Evolutionary conservation across 53 echinoderm and acorn worm species (phyloP).

Genomic region (Pentamera pediparva): DNA sequence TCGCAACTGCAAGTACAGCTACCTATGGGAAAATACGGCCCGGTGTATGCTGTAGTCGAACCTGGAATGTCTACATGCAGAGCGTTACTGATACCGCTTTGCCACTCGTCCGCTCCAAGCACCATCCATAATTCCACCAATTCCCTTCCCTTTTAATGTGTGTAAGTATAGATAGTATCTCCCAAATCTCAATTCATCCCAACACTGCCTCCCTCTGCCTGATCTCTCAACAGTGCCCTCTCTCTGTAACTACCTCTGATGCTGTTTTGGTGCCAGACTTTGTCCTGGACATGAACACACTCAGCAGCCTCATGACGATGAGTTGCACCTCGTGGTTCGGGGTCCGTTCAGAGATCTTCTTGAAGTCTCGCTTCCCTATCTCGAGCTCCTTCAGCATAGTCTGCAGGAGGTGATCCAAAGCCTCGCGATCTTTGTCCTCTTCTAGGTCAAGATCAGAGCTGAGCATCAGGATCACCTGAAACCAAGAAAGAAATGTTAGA

Average conservation of each 20-base stretch:
- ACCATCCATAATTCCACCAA: too few relatives aligned
- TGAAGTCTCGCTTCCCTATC: constrained; percentile 68
- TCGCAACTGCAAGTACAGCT: too few relatives aligned
- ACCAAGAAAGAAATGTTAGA: neutral
- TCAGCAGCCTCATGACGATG: constrained; percentile 94
- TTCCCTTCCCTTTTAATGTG: too few relatives aligned
- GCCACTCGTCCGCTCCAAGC: too few relatives aligned
- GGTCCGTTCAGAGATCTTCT: constrained; percentile 73
- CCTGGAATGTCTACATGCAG: too few relatives aligned
- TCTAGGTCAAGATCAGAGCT: constrained; percentile 91
- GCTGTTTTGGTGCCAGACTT: constrained; percentile 96
- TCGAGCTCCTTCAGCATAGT: constrained; percentile 71
- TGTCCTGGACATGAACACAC: constrained; percentile 98
- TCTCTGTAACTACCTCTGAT: constrained; percentile 92
- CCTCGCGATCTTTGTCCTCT: constrained; percentile 70
- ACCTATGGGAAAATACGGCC: too few relatives aligned
- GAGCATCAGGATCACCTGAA: constrained; percentile 87
- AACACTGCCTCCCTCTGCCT: too few relatives aligned
- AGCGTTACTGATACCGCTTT: too few relatives aligned
- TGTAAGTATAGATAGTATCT: too few relatives aligned
- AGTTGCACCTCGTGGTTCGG: constrained; percentile 94
- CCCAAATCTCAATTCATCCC: too few relatives aligned
- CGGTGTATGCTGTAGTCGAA: too few relatives aligned
- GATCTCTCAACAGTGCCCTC: too few relatives aligned
- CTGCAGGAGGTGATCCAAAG: constrained; percentile 70